These are phyloP conservation scores for Sesia bembeciformis DNA, from an alignment of 2,888 invertebrate genomes.

Conservation along the genomic window DNA sequence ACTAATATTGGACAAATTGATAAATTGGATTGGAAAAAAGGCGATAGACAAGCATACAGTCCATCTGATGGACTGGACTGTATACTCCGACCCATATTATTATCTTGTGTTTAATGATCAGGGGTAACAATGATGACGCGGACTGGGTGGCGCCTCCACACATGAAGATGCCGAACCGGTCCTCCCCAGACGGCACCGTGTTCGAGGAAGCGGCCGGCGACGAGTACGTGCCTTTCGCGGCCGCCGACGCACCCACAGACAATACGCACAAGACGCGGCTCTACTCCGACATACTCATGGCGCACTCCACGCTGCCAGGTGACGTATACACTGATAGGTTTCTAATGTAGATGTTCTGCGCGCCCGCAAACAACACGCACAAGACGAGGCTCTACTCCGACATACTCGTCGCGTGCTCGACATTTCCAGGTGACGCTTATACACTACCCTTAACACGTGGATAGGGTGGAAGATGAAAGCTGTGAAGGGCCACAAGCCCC, in stretches of 20 bases:
- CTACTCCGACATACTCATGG: slow-evolving; percentile 77
- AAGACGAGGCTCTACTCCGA: slow-evolving; percentile 61
- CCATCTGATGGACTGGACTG: no score
- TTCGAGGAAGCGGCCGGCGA: slow-evolving; percentile 16
- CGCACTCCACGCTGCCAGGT: slow-evolving; percentile 78
- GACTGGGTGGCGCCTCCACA: slow-evolving; percentile 12
- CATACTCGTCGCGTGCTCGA: slow-evolving; percentile 79
- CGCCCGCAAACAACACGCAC: slow-evolving; percentile 18
- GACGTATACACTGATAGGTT: slow-evolving; percentile 1
- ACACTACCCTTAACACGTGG: no score
- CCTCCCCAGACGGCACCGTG: slow-evolving; percentile 33
- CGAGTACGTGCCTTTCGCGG: slow-evolving; percentile 14
- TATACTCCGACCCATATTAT: no score
- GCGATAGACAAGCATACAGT: no score
- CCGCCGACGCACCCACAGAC: slow-evolving; percentile 7
- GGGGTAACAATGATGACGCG: slow-evolving; percentile 40
- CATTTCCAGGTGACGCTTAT: slow-evolving; percentile 60
- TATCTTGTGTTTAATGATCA: slow-evolving; percentile 7
- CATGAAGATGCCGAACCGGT: slow-evolving; percentile 14
- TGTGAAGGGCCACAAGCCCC: no score
- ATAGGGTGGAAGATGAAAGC: no score
- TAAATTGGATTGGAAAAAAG: no score
- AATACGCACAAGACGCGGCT: slow-evolving; percentile 26
- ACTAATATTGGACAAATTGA: no score
- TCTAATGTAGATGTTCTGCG: background rate